phyloP scores from a whole-genome alignment of 2,888 invertebrate genomes.

The Mythimna lalbum region DNA sequence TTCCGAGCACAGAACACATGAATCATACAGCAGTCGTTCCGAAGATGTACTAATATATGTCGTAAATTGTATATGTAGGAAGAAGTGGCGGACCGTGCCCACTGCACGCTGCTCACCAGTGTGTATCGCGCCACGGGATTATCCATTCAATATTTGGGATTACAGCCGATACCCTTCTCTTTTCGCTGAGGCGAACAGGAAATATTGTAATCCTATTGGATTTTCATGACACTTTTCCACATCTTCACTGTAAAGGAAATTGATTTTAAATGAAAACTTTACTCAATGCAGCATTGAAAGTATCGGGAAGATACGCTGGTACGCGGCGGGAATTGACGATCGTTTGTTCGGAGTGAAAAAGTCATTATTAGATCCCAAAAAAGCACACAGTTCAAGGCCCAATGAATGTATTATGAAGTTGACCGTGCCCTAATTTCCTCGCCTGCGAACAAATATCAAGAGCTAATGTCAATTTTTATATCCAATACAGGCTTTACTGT shows the following conservation, averaged over 20 bases:
- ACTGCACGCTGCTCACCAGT: neutral
- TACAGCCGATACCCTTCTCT: constrained; percentile 27
- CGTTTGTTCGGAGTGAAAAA: neutral
- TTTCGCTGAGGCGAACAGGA: constrained; percentile 3
- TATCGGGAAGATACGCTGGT: neutral
- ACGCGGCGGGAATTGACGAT: constrained; percentile 3
- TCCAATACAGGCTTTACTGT: constrained; percentile 3
- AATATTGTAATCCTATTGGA: constrained; percentile 55
- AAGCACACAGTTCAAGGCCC: neutral
- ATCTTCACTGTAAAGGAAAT: constrained; percentile 30
- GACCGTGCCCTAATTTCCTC: neutral
- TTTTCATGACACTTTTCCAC: constrained; percentile 38
- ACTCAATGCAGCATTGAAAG: constrained; percentile 9
- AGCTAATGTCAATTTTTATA: neutral
- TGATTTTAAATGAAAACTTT: constrained; percentile 46
- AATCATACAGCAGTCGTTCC: too few species aligned
- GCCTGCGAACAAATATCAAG: neutral
- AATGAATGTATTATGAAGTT: neutral
- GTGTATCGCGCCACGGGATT: constrained; percentile 16
- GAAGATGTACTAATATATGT: neutral
- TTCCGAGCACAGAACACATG: too few species aligned
- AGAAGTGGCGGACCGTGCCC: too few species aligned
- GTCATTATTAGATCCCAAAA: neutral
- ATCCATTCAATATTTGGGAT: constrained; percentile 41
- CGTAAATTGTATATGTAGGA: neutral